Evolutionary conservation across 92 coral and sea anemone species (phyloP).

Genomic region (Porites divaricata): DNA sequence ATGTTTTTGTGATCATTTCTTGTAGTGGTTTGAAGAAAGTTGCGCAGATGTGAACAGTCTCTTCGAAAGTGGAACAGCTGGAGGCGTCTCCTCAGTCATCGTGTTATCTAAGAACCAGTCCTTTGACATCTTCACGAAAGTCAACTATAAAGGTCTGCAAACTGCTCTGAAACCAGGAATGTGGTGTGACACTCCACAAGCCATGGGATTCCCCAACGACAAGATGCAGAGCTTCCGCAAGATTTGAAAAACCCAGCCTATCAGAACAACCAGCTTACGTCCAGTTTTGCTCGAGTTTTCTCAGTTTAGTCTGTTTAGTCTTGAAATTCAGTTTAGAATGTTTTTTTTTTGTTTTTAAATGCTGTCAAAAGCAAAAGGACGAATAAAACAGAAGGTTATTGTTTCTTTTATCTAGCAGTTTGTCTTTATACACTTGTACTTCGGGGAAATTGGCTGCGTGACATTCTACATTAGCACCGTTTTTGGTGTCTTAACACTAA

Average conservation of each 20-base stretch:
- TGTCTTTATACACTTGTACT: too few relatives aligned
- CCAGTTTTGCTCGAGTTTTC: neutral
- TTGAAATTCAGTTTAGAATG: too few relatives aligned
- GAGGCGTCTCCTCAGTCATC: conserved; percentile 1
- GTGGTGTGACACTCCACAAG: neutral
- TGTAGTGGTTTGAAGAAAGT: too few relatives aligned
- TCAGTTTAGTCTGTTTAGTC: too few relatives aligned
- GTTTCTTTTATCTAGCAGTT: too few relatives aligned
- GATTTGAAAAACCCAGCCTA: neutral
- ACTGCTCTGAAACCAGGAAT: neutral
- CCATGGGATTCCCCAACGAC: neutral
- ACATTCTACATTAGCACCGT: too few relatives aligned
- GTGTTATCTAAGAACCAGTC: neutral
- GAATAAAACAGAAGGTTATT: too few relatives aligned
- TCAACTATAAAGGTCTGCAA: neutral
- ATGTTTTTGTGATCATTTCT: neutral
- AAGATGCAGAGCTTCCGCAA: neutral
- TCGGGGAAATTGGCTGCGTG: too few relatives aligned
- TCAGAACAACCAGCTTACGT: neutral
- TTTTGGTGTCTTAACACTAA: too few relatives aligned
- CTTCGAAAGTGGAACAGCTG: neutral
- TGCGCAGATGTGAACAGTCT: neutral
- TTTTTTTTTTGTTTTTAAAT: too few relatives aligned
- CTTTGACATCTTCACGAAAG: neutral
- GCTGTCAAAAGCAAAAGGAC: too few relatives aligned